phyloP scores from a whole-genome alignment of 2,797 vertebrate species.

The Leuciscus waleckii region DNA sequence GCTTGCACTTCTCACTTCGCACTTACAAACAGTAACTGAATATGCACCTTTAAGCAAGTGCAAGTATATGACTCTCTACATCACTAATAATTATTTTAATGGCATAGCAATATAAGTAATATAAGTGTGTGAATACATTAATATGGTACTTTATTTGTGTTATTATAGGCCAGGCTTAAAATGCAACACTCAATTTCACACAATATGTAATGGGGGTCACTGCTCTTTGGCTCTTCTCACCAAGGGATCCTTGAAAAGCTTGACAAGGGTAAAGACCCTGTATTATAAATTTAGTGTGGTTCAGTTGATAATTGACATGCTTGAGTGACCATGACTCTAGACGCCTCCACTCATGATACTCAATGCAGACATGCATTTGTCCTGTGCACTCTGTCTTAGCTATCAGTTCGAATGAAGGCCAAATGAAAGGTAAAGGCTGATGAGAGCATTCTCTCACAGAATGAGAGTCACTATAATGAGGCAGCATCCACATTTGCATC shows the following conservation, averaged over 20 bases:
- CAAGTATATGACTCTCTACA: not conserved
- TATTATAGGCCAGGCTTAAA: not conserved
- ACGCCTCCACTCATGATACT: constrained; percentile 18
- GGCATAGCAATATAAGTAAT: not conserved
- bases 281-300: constrained; percentile 19
- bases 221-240: not conserved
- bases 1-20: not conserved
- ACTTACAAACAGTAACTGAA: too few relatives aligned
- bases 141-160: not conserved
- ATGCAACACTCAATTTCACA: not conserved
- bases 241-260: constrained; percentile 10
- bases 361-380: constrained; percentile 11
- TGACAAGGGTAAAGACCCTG: not conserved
- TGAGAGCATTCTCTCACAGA: not conserved
- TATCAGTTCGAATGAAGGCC: not conserved
- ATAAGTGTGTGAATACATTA: constrained; percentile 12
- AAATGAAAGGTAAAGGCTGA: constrained; percentile 17
- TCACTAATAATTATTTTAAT: not conserved
- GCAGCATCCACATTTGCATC: constrained; percentile 29
- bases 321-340: not conserved
- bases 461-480: not conserved
- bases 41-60: not conserved
- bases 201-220: not conserved
- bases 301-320: constrained; percentile 27
- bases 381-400: constrained; percentile 4